These are phyloP conservation scores for Pseudolycoriella hygida DNA, from an alignment of 2,888 invertebrate species.

Conservation along the genomic window DNA sequence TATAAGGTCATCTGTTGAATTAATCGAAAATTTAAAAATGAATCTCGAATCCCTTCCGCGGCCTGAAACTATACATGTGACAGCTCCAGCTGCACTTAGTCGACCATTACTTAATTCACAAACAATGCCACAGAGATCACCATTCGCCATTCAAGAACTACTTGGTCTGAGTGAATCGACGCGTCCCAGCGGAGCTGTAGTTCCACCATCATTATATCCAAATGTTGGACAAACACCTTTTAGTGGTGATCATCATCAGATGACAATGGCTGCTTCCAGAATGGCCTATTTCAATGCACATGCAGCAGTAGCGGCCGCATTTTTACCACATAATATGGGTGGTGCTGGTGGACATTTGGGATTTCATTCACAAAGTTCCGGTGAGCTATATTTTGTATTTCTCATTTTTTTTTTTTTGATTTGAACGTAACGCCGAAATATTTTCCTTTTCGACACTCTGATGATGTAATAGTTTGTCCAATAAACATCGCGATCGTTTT, in stretches of 20 bases:
- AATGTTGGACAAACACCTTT: slow-evolving; percentile 15
- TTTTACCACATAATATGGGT: slow-evolving; percentile 55
- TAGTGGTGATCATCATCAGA: slow-evolving; percentile 22
- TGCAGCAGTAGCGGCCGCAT: slow-evolving; percentile 80
- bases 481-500: no score
- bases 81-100: slow-evolving; percentile 9
- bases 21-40: slow-evolving; percentile 7
- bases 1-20: no score
- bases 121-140: slow-evolving; percentile 28
- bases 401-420: no score
- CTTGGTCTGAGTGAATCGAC: slow-evolving; percentile 21
- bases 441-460: no score
- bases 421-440: no score
- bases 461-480: no score
- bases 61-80: slow-evolving; percentile 10
- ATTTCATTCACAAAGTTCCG: slow-evolving; percentile 26
- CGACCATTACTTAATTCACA: slow-evolving; percentile 8
- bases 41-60: slow-evolving; percentile 13
- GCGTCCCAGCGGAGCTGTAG: slow-evolving; percentile 9
- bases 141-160: slow-evolving; percentile 30
- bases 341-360: slow-evolving; percentile 27
- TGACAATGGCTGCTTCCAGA: slow-evolving; percentile 41
- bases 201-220: slow-evolving; percentile 15
- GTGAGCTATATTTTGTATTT: slow-evolving; percentile 16
- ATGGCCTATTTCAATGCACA: slow-evolving; percentile 86